A percentile compares a stretch with the other conserved stretches of the same genome.
phyloP scores from a whole-genome alignment of 2,888 invertebrate genomes.

The Tenthredo amoena region DNA sequence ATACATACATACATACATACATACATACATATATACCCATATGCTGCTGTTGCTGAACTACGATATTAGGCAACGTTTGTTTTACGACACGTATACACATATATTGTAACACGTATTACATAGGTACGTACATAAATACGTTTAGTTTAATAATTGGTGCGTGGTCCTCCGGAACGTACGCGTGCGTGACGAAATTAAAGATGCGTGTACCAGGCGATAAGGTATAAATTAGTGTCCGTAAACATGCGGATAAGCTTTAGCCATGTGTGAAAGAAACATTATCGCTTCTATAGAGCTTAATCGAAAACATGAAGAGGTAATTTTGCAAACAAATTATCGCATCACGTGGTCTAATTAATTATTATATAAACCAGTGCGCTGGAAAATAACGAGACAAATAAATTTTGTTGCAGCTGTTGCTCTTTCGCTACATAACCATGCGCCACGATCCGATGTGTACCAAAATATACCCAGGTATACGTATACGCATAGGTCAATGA shows the following conservation, averaged over 20 bases:
- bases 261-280: neutral
- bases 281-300: neutral
- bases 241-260: conserved; percentile 22
- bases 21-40: no score
- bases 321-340: neutral
- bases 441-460: neutral
- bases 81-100: neutral
- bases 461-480: neutral
- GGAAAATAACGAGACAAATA: neutral
- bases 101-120: neutral
- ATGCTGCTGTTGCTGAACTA: neutral
- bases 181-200: conserved; percentile 42
- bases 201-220: conserved; percentile 27
- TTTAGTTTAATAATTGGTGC: neutral
- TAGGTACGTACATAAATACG: neutral
- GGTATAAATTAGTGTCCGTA: conserved; percentile 32
- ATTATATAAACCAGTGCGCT: neutral
- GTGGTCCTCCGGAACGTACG: neutral
- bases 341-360: neutral
- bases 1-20: no score
- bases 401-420: conserved; percentile 2
- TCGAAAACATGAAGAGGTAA: neutral
- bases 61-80: neutral
- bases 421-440: neutral
- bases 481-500: neutral